Evolutionary conservation across 2,888 invertebrate genomes (phyloP).

Genomic region (Hofmannophila pseudospretella): DNA sequence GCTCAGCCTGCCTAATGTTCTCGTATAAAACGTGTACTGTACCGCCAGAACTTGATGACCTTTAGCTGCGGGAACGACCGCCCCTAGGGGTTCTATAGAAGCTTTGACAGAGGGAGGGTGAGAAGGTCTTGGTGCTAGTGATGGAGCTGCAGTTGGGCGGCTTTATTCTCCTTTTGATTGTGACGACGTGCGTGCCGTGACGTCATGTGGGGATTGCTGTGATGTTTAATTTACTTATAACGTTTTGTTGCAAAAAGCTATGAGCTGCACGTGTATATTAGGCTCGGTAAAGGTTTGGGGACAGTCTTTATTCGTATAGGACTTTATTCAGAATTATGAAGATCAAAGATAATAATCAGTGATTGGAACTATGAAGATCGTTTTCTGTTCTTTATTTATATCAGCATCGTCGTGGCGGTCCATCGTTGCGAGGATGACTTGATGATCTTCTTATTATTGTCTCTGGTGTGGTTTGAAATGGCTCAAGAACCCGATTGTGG

Average conservation of each 20-base stretch:
- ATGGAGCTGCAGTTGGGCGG: constrained; percentile 37
- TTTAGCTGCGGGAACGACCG: background rate
- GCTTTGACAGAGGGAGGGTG: background rate
- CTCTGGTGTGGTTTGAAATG: no score
- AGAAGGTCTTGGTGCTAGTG: background rate
- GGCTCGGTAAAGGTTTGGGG: no score
- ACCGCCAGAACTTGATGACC: background rate
- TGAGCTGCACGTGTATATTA: no score
- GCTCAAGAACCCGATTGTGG: no score
- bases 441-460: no score
- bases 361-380: no score
- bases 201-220: constrained; percentile 23
- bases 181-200: constrained; percentile 51
- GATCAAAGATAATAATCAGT: no score
- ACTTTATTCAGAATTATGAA: no score
- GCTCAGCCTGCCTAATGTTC: constrained; percentile 49
- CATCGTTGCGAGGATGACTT: no score
- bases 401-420: no score
- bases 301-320: no score
- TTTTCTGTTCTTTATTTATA: no score
- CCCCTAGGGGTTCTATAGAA: background rate
- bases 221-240: constrained; percentile 6
- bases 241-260: constrained; percentile 12
- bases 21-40: constrained; percentile 12
- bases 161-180: constrained; percentile 66